Base-by-base conservation (phyloP, 2,888 invertebrate genomes). In the Papilio gigon region DNA sequence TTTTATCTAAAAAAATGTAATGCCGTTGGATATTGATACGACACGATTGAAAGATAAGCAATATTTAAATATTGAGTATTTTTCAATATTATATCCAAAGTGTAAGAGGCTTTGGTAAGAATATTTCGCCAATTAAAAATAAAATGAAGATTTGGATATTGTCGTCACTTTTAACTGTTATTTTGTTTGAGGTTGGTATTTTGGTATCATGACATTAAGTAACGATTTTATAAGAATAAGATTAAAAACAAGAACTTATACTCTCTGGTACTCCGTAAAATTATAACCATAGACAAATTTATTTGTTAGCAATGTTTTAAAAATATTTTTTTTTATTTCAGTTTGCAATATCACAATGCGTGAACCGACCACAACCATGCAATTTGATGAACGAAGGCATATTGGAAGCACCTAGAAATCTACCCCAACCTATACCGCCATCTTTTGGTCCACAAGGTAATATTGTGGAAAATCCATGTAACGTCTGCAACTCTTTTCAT, bases 291-390 rank as follows among this genome's bases (percentile, higher is more conserved):
- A 44, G 44, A 20, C 44, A 44, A 44, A 42, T 6, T n/a, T 42
- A 17, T 20, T 22, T 12, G 2, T 22, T 5, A 12, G 17, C 1
- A 12, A 12, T 22, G 17, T 47, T n/a, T n/a, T n/a, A n/a, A n/a
- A n/a, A n/a, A n/a, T n/a, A n/a, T n/a, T 35, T 35, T 20, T 27
- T 42, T 50, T 11, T 12, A 17, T 83, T 83, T 17, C 82, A 86
- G 87, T 65, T 72, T 5, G 72, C 72, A 1, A 37, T 65, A 5
- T 70, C 84, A 4, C 86, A 88, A 75, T 72, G 78, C 1, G 35
- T 82, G 12, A 73, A 68, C 4, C 75, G 80, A 20, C 77, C 77
- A 25, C 75, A 75, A 3, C 71, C 75, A 1, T 76, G 74, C 67
- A 76, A 78, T 35, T 11, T 77, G 0, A 66, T 78, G 22, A 78